Conservation (phyloP, 2,113 vertebrate species). For the Sapajus apella region DNA sequence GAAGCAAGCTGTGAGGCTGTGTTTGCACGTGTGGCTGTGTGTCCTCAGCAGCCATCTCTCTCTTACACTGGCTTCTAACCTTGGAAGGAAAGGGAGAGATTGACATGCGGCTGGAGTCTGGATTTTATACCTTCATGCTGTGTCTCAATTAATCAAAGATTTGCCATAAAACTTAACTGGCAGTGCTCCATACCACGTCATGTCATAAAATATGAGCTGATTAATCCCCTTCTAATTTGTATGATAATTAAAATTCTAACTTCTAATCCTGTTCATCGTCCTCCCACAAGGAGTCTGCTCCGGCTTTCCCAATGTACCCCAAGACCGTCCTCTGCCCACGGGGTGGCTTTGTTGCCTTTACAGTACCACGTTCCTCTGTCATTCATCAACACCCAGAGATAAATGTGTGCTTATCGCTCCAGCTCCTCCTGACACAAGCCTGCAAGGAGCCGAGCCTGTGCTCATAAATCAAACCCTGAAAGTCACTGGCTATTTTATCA, state of each 20-base stretch:
- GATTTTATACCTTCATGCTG: slow-evolving; percentile 78
- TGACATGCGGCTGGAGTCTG: slow-evolving; percentile 57
- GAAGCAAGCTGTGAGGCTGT: fast-evolving
- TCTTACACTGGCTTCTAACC: not conserved
- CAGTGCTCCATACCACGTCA: slow-evolving; percentile 75
- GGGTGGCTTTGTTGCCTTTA: slow-evolving; percentile 79
- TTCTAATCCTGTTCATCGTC: slow-evolving; percentile 87
- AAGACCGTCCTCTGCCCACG: slow-evolving; percentile 78
- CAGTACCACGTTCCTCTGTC: slow-evolving; percentile 64
- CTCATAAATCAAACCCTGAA: slow-evolving; percentile 80
- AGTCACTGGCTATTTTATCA: slow-evolving; percentile 78
- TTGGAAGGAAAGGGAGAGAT: slow-evolving; percentile 28
- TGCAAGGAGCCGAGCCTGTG: slow-evolving; percentile 47
- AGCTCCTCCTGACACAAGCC: slow-evolving; percentile 68
- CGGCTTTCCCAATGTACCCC: slow-evolving; percentile 78
- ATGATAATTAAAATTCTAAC: slow-evolving; percentile 88
- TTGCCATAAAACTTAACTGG: slow-evolving; percentile 77
- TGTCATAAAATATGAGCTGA: slow-evolving; percentile 84
- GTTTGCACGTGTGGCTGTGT: too few relatives aligned
- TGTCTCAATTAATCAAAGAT: slow-evolving; percentile 87
- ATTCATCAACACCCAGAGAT: slow-evolving; percentile 77
- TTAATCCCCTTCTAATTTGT: slow-evolving; percentile 88
- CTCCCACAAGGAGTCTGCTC: slow-evolving; percentile 86
- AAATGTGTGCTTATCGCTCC: slow-evolving; percentile 75
- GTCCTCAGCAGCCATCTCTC: not conserved